Conservation (phyloP, 2,888 invertebrate genomes). For the Platycnemis pennipes region DNA sequence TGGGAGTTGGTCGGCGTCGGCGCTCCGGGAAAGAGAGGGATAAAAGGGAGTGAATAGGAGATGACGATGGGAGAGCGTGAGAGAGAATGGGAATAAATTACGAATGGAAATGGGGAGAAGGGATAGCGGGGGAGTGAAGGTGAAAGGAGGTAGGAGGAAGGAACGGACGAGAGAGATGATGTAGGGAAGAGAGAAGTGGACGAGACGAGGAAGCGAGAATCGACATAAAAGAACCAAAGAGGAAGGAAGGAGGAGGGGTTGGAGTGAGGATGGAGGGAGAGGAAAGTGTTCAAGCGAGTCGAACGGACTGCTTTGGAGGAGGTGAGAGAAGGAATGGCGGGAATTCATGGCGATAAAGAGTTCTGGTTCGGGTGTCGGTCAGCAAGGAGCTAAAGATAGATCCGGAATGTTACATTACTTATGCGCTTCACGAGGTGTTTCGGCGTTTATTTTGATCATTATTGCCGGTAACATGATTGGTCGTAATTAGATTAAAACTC, state of each 20-base stretch:
- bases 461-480: neutral
- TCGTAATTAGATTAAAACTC: neutral
- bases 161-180: neutral
- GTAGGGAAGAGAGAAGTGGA: neutral
- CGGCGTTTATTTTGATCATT: slow-evolving; percentile 60
- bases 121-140: neutral
- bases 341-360: neutral
- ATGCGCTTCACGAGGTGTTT: slow-evolving; percentile 51
- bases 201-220: neutral
- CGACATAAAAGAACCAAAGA: neutral
- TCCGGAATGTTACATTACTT: slow-evolving; percentile 52
- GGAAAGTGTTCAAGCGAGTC: neutral
- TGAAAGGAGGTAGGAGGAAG: too few species aligned
- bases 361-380: neutral
- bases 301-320: neutral
- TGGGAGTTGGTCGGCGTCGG: slow-evolving; percentile 7
- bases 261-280: neutral
- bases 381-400: slow-evolving; percentile 40
- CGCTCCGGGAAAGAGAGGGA: neutral
- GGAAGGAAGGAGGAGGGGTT: neutral
- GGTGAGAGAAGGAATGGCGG: neutral
- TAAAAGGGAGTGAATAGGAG: slow-evolving; percentile 44
- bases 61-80: slow-evolving; percentile 28
- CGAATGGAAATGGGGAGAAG: neutral
- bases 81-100: slow-evolving; percentile 41